phyloP scores from a whole-genome alignment of 1,140 invertebrate genomes.

The Ganaspis sp. region DNA sequence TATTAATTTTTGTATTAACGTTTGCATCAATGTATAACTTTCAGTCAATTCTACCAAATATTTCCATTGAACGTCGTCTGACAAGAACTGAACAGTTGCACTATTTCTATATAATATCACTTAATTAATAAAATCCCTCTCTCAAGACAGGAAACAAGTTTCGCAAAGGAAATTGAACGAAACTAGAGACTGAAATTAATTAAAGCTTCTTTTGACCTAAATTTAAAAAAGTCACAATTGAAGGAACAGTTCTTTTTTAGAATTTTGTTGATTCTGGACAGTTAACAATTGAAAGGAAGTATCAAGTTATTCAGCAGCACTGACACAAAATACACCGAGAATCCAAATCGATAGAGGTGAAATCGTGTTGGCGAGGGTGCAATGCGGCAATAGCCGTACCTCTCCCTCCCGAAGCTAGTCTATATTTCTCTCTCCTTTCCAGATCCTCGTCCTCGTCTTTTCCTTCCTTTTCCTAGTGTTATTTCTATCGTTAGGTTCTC shows the following conservation, averaged over 20 bases:
- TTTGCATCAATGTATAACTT: too few species aligned
- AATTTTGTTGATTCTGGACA: background rate
- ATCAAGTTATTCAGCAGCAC: conserved; percentile 49
- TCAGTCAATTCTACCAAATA: too few species aligned
- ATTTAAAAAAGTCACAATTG: background rate
- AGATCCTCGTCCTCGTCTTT: background rate
- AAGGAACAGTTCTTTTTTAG: background rate
- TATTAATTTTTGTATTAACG: too few species aligned
- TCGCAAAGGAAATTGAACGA: too few species aligned
- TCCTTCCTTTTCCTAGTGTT: conserved; percentile 1
- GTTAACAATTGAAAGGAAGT: conserved; percentile 32
- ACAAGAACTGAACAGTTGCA: too few species aligned
- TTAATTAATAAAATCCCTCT: too few species aligned
- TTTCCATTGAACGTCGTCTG: too few species aligned
- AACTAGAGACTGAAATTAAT: too few species aligned
- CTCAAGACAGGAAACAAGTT: too few species aligned
- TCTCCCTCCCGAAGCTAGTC: conserved; percentile 33
- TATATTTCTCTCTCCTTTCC: background rate
- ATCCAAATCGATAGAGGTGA: conserved; percentile 65
- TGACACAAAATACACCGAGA: conserved; percentile 60
- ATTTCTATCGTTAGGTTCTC: conserved; percentile 29
- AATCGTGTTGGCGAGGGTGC: conserved; percentile 62
- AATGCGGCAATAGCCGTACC: conserved; percentile 60
- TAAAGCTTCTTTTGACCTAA: too few species aligned
- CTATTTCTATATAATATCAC: too few species aligned